Evolutionary conservation across 2,113 vertebrate genomes (phyloP), one percentile per base, ranked within the genome.

Genomic region (Anas platyrhynchos): DNA sequence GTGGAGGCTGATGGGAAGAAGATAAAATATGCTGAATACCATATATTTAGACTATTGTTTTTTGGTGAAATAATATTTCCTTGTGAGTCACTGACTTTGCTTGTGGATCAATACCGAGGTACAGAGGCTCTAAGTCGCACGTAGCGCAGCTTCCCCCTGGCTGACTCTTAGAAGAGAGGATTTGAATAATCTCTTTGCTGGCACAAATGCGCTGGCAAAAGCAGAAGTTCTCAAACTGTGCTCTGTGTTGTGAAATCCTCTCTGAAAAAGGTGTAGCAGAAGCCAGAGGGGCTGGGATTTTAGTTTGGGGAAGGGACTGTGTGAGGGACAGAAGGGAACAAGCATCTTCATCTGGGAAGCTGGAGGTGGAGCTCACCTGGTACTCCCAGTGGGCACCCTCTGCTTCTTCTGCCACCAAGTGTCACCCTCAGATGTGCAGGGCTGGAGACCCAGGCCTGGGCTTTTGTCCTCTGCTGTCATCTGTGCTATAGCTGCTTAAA

Each of bases 21-120:
- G 74, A 84, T 93, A 96, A 97, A 96, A 94, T 85, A 74, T 5
- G 18, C 68, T 89, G 71, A 96, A 95, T 89, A 67, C 43, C 46
- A 9, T 84, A 84, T 92, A 91, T 91, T 92, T 94, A 90, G 88
- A 58, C 94, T 83, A 88, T 88, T 95, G 93, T 95, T 96, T 73
- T 11, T 38, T 67, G 73, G 7, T 79, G 75, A 91, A 96, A 88
- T 74, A 75, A 5, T 63, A 84, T 93, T 97, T 96, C 97, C 83
- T 92, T 89, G 22, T 94, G 83, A 95, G 89, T 94, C 93, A 94
- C 20, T 78, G 52, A 27, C 68, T 86, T 88, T 69, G 2, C 62
- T 34, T 56, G 68, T 54, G 65, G 93, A 96, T 96, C 94, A 84
- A 71, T 94, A 82, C 43, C 0, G 1, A 0, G 1, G 41, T 48